These are phyloP conservation scores for Chamaetylas fuelleborni DNA, from an alignment of 2,113 vertebrate genomes.

Conservation along the genomic window DNA sequence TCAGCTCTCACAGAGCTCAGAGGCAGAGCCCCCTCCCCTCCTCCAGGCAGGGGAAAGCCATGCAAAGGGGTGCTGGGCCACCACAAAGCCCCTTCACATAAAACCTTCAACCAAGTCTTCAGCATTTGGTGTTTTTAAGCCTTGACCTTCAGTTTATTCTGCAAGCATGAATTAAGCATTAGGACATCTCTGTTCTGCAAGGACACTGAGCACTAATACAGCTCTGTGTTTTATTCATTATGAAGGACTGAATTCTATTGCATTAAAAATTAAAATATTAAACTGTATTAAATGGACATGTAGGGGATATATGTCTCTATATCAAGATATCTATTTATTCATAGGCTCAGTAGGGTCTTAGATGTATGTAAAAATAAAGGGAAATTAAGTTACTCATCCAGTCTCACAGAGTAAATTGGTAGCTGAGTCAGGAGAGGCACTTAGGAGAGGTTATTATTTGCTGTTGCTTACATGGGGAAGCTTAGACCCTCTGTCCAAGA, in stretches of 20 bases:
- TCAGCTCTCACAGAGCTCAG: rapidly evolving
- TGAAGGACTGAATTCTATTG: not conserved
- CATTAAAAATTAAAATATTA: conserved; percentile 37
- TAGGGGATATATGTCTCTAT: not conserved
- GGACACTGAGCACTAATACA: not conserved
- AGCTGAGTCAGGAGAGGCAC: not conserved
- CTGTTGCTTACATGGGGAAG: not conserved
- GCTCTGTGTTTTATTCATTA: conserved; percentile 11
- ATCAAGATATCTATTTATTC: conserved; percentile 21
- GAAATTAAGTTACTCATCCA: not conserved
- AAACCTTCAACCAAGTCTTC: not conserved
- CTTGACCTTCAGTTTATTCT: not conserved
- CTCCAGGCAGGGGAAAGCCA: not conserved
- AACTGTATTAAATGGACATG: conserved; percentile 1
- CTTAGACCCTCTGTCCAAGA: not conserved
- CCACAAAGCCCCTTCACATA: not conserved
- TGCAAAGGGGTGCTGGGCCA: not conserved
- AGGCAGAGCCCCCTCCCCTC: not conserved
- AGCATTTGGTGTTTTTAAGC: not conserved
- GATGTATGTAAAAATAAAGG: not conserved
- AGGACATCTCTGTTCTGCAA: not conserved
- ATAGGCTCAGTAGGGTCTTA: not conserved
- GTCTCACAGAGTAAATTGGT: not conserved
- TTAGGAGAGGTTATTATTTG: not conserved
- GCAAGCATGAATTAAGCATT: conserved; percentile 6